Conservation (phyloP, 2,113 vertebrate genomes). For the Myiagra hebetior region DNA sequence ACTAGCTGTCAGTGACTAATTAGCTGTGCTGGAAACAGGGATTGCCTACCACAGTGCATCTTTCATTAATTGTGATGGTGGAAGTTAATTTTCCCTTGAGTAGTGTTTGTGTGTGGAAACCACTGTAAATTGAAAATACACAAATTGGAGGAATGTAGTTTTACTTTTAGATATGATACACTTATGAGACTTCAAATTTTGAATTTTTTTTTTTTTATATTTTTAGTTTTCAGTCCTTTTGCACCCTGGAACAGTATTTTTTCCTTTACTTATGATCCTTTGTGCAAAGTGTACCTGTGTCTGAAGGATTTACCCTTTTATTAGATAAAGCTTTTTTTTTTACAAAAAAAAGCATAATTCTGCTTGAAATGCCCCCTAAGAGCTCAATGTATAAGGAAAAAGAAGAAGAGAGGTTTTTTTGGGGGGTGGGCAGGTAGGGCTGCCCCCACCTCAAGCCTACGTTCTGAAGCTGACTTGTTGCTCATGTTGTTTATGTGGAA, state of each 20-base stretch:
- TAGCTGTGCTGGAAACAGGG: background rate
- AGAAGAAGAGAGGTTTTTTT: background rate
- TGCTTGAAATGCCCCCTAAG: background rate
- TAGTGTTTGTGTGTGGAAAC: background rate
- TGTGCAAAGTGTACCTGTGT: background rate
- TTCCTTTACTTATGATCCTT: background rate
- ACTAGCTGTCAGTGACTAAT: background rate
- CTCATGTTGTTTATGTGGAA: background rate
- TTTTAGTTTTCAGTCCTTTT: background rate
- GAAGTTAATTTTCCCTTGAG: background rate
- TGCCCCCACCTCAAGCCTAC: background rate
- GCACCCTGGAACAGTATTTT: conserved; percentile 33
- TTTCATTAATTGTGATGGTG: background rate
- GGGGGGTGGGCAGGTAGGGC: background rate
- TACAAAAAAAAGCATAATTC: background rate
- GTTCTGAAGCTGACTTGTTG: background rate
- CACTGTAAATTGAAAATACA: conserved; percentile 17
- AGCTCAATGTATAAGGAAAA: background rate
- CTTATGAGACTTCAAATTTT: background rate
- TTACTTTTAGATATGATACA: background rate
- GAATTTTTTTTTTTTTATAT: background rate
- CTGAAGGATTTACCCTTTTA: background rate
- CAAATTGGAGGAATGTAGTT: background rate
- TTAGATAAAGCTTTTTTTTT: background rate
- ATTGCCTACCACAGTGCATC: background rate